These are phyloP conservation scores for Takifugu flavidus DNA, from an alignment of 2,113 vertebrate species.

Conservation along the genomic window DNA sequence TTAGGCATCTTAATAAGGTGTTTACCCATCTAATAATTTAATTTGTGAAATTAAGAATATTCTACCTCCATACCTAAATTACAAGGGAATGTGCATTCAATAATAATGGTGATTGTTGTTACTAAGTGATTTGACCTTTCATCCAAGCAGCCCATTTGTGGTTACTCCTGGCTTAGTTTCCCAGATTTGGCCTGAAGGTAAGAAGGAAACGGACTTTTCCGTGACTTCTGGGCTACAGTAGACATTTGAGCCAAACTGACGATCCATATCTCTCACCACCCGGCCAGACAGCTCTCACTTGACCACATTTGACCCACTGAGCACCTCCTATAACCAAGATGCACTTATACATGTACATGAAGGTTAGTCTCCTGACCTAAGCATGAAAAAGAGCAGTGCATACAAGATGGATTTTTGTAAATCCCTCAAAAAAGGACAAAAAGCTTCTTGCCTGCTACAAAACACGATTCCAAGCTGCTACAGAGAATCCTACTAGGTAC, in stretches of 20 bases:
- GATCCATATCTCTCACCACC: slow-evolving; percentile 68
- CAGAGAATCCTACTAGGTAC: too few species aligned
- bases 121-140: not conserved
- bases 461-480: too few species aligned
- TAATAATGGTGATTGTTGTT: too few species aligned
- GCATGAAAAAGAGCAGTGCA: too few species aligned
- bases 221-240: slow-evolving; percentile 31
- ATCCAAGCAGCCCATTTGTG: slow-evolving; percentile 34
- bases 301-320: slow-evolving; percentile 41
- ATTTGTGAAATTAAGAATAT: slow-evolving; percentile 8
- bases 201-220: slow-evolving; percentile 63
- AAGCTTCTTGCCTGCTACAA: too few species aligned
- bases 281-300: slow-evolving; percentile 66
- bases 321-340: slow-evolving; percentile 40
- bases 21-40: not conserved
- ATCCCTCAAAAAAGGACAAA: too few species aligned
- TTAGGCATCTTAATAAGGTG: slow-evolving; percentile 7
- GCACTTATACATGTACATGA: slow-evolving; percentile 22
- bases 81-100: not conserved
- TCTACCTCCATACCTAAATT: not conserved
- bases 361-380: too few species aligned
- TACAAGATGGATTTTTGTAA: too few species aligned
- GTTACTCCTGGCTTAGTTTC: slow-evolving; percentile 26
- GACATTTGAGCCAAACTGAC: slow-evolving; percentile 69
- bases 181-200: slow-evolving; percentile 46